Percentiles rank a stretch among this genome's conserved stretches.
Evolutionary conservation across 1,140 invertebrate genomes (phyloP).

Genomic region (Trigoniulus corallinus): DNA sequence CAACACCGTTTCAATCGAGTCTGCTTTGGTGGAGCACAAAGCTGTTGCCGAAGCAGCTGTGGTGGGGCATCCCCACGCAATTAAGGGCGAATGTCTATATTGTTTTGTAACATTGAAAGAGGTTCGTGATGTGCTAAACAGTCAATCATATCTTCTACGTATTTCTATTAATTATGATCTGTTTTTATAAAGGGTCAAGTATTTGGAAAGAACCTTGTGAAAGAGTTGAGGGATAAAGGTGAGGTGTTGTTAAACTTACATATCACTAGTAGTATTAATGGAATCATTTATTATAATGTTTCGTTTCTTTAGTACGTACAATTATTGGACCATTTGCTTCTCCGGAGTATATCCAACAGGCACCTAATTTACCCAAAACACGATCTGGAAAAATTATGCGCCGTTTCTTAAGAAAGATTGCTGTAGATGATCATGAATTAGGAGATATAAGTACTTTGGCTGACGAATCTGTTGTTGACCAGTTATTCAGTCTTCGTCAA

Average conservation of each 20-base stretch:
- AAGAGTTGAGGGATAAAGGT: conserved; percentile 58
- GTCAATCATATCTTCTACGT: background rate
- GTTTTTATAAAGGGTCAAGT: conserved; percentile 24
- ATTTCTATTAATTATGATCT: conserved; percentile 1
- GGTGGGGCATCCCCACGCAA: conserved; percentile 74
- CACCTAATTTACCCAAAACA: conserved; percentile 86
- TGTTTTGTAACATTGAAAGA: conserved; percentile 85
- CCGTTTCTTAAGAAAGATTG: conserved; percentile 80
- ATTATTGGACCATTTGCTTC: conserved; percentile 92
- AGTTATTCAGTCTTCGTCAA: conserved; percentile 17
- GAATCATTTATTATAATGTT: conserved; percentile 10
- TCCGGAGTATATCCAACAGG: conserved; percentile 84
- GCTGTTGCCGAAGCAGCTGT: conserved; percentile 84
- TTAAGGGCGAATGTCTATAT: conserved; percentile 93
- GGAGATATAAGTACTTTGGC: conserved; percentile 75
- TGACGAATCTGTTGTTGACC: conserved; percentile 33
- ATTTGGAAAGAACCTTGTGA: conserved; percentile 49
- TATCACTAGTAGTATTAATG: background rate
- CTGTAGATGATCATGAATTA: conserved; percentile 65
- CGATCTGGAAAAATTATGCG: conserved; percentile 97
- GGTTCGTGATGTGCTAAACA: conserved; percentile 20
- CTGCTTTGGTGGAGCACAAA: conserved; percentile 65
- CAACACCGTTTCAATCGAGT: conserved; percentile 87
- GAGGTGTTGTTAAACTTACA: conserved; percentile 9
- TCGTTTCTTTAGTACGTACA: conserved; percentile 47